phyloP scores from a whole-genome alignment of 2,113 vertebrate genomes.

The Trichechus manatus region DNA sequence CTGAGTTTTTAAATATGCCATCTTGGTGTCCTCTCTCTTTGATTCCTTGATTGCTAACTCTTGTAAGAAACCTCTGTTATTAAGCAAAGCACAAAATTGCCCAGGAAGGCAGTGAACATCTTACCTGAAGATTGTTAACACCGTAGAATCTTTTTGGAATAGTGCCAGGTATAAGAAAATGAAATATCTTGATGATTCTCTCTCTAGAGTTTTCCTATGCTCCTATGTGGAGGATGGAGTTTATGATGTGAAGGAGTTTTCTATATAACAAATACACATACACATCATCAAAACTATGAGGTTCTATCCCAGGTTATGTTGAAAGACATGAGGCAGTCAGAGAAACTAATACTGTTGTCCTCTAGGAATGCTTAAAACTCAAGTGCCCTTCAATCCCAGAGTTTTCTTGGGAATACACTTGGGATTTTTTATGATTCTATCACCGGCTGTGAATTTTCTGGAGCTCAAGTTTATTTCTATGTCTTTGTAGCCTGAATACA shows the following conservation, averaged over 20 bases:
- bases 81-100: neutral
- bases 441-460: slow-evolving; percentile 42
- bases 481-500: neutral
- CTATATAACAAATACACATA: neutral
- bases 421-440: slow-evolving; percentile 37
- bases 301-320: neutral
- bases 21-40: neutral
- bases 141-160: neutral
- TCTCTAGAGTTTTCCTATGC: neutral
- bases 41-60: neutral
- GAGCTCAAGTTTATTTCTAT: slow-evolving; percentile 49
- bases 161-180: neutral
- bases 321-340: neutral
- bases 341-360: neutral
- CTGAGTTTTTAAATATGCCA: neutral
- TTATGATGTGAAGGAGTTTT: neutral
- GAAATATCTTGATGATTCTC: neutral
- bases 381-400: neutral
- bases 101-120: neutral
- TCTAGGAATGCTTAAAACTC: slow-evolving; percentile 37
- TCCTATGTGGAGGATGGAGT: neutral
- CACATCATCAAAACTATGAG: neutral
- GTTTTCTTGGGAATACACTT: slow-evolving; percentile 5
- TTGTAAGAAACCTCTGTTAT: neutral
- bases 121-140: neutral